phyloP scores from a whole-genome alignment of 2,888 invertebrate genomes.

The Euzetes globulus region DNA sequence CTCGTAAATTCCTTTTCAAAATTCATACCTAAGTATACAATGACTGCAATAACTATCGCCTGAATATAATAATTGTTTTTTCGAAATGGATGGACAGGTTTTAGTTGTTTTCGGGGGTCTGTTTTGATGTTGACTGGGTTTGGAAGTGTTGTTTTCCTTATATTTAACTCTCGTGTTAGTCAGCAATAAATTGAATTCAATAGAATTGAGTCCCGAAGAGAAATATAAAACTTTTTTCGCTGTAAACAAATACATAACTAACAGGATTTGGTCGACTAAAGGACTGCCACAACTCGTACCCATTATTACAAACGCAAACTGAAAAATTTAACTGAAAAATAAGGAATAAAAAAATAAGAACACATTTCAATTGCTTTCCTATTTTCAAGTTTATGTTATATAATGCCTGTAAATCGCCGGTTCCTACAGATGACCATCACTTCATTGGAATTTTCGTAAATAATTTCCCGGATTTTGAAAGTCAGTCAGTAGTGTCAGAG shows the following conservation, averaged over 20 bases:
- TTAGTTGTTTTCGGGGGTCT: background rate
- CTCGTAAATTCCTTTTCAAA: background rate
- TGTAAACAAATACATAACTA: too few species aligned
- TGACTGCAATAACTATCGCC: background rate
- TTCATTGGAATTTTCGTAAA: background rate
- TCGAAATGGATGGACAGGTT: slow-evolving; percentile 17
- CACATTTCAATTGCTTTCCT: too few species aligned
- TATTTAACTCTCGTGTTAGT: background rate
- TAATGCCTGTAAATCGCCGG: too few species aligned
- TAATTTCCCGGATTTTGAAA: slow-evolving; percentile 21
- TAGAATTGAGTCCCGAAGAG: too few species aligned
- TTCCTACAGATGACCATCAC: background rate
- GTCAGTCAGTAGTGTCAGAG: slow-evolving; percentile 19
- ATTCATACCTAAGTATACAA: background rate
- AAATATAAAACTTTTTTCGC: too few species aligned
- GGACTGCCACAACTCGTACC: too few species aligned
- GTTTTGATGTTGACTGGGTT: background rate
- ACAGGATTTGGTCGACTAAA: too few species aligned
- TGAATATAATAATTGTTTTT: background rate
- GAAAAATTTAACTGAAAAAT: too few species aligned
- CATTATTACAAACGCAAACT: too few species aligned
- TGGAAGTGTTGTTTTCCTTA: background rate
- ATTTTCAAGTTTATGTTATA: too few species aligned
- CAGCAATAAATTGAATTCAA: too few species aligned
- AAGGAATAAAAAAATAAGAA: background rate